phyloP scores from a whole-genome alignment of 2,888 invertebrate genomes.

The Vandiemenella viatica region DNA sequence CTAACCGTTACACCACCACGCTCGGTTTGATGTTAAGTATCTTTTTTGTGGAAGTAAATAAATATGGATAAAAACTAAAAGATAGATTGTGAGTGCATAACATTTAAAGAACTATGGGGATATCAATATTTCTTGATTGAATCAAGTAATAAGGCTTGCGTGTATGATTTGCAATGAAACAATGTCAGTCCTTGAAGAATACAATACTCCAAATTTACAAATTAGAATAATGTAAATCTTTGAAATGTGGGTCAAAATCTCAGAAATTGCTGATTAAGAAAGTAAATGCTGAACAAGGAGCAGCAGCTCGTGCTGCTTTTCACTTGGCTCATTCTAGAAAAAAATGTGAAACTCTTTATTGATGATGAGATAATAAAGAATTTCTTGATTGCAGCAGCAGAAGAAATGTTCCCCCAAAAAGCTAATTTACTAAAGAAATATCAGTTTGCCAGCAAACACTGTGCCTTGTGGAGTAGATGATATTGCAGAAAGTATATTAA shows the following conservation, averaged over 20 bases:
- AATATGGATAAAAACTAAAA: background rate
- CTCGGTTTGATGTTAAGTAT: background rate
- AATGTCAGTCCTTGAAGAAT: background rate
- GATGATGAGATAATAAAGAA: too few species aligned
- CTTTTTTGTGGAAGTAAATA: background rate
- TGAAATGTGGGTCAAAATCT: background rate
- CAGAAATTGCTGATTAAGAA: background rate
- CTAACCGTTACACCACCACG: too few species aligned
- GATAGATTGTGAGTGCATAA: background rate
- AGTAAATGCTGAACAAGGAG: background rate
- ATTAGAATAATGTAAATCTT: background rate
- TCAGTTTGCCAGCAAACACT: too few species aligned
- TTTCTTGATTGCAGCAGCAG: too few species aligned
- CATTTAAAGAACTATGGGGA: background rate
- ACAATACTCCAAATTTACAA: background rate
- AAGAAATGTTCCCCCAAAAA: too few species aligned
- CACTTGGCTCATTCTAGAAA: background rate
- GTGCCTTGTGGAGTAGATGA: too few species aligned
- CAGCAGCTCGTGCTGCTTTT: background rate
- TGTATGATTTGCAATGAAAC: background rate
- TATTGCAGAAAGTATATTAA: too few species aligned
- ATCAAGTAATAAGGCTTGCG: background rate
- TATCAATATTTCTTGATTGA: slow-evolving; percentile 1
- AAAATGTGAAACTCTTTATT: background rate
- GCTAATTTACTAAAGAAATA: too few species aligned